phyloP scores from a whole-genome alignment of 1,140 invertebrate genomes.

The Aphelinus atriplicis region DNA sequence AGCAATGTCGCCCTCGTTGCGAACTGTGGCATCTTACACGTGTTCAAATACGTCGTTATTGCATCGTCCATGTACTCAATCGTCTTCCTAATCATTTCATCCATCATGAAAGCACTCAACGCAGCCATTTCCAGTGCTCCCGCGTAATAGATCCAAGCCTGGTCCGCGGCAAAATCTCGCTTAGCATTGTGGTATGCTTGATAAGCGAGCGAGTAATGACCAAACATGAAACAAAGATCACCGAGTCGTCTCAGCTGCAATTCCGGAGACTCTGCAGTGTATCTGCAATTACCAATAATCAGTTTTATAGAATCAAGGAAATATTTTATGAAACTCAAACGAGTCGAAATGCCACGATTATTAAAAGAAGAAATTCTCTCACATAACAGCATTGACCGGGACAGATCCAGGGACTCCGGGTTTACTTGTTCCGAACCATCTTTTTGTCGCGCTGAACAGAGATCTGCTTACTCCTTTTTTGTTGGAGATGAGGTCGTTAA shows the following conservation, averaged over 20 bases:
- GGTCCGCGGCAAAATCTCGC: slow-evolving; percentile 94
- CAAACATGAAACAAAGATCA: slow-evolving; percentile 96
- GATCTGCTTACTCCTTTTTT: slow-evolving; percentile 93
- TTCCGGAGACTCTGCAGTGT: slow-evolving; percentile 89
- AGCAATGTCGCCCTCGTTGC: slow-evolving; percentile 90
- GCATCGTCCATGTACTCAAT: slow-evolving; percentile 94
- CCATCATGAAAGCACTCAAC: slow-evolving; percentile 89
- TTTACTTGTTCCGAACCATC: slow-evolving; percentile 93
- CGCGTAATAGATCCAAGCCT: slow-evolving; percentile 96
- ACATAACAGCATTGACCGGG: slow-evolving; percentile 84
- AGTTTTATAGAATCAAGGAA: too few relatives aligned
- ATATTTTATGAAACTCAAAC: too few relatives aligned
- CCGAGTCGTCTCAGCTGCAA: slow-evolving; percentile 91
- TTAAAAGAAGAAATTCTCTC: slow-evolving; percentile 50
- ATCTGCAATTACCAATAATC: slow-evolving; percentile 65
- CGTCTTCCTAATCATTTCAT: slow-evolving; percentile 78
- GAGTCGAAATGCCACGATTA: too few relatives aligned
- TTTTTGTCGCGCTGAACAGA: slow-evolving; percentile 90
- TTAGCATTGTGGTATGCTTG: slow-evolving; percentile 95
- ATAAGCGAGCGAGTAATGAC: slow-evolving; percentile 92
- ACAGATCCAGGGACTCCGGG: slow-evolving; percentile 73
- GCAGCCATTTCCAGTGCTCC: slow-evolving; percentile 96
- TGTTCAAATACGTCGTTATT: slow-evolving; percentile 88
- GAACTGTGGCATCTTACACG: slow-evolving; percentile 89
- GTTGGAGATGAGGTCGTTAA: slow-evolving; percentile 86